A percentile compares a stretch with the other conserved stretches of the same genome.
These are phyloP conservation scores for Cherax quadricarinatus DNA, from an alignment of 1,140 invertebrate genomes.

Conservation along the genomic window DNA sequence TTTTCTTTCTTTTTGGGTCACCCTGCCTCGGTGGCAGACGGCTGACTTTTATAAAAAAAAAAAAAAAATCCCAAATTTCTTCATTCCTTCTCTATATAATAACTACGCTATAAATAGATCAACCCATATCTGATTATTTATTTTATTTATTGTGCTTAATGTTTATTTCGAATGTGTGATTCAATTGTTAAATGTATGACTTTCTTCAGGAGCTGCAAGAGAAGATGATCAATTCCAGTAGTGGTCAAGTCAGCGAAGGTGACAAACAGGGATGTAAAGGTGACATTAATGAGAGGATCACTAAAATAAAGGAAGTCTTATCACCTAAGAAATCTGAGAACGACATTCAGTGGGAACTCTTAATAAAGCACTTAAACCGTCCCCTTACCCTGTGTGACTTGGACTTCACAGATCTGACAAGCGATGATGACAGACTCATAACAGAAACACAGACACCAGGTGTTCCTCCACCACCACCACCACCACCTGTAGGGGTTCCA, in stretches of 20 bases:
- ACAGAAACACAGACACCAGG: slow-evolving; percentile 54
- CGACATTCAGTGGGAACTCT: slow-evolving; percentile 96
- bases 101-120: too few relatives aligned
- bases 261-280: slow-evolving; percentile 81
- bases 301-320: slow-evolving; percentile 93
- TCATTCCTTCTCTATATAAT: too few relatives aligned
- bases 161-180: too few relatives aligned
- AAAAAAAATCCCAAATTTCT: too few relatives aligned
- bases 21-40: too few relatives aligned
- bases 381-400: slow-evolving; percentile 94
- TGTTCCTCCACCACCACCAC: slow-evolving; percentile 74
- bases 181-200: too few relatives aligned
- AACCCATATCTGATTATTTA: too few relatives aligned
- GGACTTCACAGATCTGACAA: slow-evolving; percentile 94
- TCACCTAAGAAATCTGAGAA: slow-evolving; percentile 87
- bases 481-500: slow-evolving; percentile 76
- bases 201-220: slow-evolving; percentile 72
- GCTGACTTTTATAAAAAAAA: too few relatives aligned
- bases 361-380: slow-evolving; percentile 87
- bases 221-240: slow-evolving; percentile 76
- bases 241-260: slow-evolving; percentile 77
- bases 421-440: slow-evolving; percentile 81
- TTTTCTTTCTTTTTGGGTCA: too few relatives aligned
- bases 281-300: slow-evolving; percentile 92
- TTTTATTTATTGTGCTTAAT: too few relatives aligned